Evolutionary conservation across 2,888 invertebrate species (phyloP).

Genomic region (Cactoblastis cactorum): DNA sequence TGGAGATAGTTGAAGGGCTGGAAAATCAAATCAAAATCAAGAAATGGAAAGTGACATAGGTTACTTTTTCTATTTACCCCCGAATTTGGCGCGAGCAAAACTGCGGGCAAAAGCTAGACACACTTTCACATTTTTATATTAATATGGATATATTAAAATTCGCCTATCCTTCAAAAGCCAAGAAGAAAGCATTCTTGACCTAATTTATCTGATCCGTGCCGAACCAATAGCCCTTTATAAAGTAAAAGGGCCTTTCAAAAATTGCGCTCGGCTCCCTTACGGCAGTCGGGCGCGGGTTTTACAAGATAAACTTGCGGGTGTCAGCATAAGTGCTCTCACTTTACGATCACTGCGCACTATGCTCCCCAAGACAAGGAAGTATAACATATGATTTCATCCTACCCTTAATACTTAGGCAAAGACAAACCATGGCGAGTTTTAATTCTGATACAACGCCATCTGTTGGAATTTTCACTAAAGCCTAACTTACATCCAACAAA

Average conservation of each 20-base stretch:
- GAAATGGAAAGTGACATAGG: no score
- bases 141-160: no score
- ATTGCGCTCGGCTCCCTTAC: conserved; percentile 84
- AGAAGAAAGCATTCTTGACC: neutral
- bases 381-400: rapidly evolving
- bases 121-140: no score
- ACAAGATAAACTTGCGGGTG: conserved; percentile 78
- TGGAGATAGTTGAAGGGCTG: no score
- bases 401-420: conserved; percentile 14
- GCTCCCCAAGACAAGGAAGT: conserved; percentile 93
- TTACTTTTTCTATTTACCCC: no score
- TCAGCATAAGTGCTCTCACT: conserved; percentile 93
- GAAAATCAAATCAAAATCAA: no score
- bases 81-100: no score
- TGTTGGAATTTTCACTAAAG: conserved; percentile 26
- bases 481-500: neutral
- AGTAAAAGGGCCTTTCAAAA: conserved; percentile 88
- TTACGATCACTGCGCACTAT: conserved; percentile 91
- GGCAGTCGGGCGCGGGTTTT: conserved; percentile 79
- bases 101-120: no score
- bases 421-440: conserved; percentile 42
- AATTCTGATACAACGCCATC: conserved; percentile 51
- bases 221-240: conserved; percentile 60
- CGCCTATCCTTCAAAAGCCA: neutral
- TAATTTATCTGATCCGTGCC: neutral